phyloP scores from a whole-genome alignment of 2,113 vertebrate genomes.

The Cyphomyrus discorhynchus region DNA sequence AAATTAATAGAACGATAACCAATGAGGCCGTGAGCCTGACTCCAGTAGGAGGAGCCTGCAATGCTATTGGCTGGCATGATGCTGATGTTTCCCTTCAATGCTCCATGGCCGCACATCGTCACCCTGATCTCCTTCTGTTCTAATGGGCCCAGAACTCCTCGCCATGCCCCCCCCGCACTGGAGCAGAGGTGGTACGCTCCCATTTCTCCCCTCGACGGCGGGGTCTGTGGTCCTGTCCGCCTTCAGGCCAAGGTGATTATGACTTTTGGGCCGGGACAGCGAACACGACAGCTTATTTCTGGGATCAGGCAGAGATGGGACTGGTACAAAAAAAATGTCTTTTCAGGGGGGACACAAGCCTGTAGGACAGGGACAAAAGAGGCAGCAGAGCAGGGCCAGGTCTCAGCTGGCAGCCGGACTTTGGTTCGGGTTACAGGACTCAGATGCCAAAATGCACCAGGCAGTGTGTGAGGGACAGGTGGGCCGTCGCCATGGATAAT shows the following conservation, averaged over 20 bases:
- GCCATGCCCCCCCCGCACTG: neutral
- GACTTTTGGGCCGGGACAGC: neutral
- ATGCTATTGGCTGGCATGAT: neutral
- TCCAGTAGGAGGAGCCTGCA: neutral
- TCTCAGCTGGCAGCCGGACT: neutral
- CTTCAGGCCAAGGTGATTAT: constrained; percentile 7
- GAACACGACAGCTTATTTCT: neutral
- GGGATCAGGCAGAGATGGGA: neutral
- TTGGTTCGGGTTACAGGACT: neutral
- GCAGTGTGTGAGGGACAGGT: neutral
- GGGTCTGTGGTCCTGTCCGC: neutral
- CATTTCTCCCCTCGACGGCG: neutral
- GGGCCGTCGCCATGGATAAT: neutral
- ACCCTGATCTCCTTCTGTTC: neutral
- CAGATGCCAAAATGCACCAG: neutral
- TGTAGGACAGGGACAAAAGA: constrained; percentile 1
- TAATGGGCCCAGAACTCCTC: neutral
- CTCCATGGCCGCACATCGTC: neutral
- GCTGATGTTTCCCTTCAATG: neutral
- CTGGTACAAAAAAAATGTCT: neutral
- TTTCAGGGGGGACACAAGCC: neutral
- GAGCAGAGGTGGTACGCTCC: neutral
- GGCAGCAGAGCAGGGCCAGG: neutral
- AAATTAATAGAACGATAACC: neutral
- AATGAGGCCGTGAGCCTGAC: neutral